Percentiles rank a stretch among this genome's conserved stretches.
These are phyloP conservation scores for Macaria liturata DNA, from an alignment of 2,888 invertebrate genomes.

Conservation along the genomic window DNA sequence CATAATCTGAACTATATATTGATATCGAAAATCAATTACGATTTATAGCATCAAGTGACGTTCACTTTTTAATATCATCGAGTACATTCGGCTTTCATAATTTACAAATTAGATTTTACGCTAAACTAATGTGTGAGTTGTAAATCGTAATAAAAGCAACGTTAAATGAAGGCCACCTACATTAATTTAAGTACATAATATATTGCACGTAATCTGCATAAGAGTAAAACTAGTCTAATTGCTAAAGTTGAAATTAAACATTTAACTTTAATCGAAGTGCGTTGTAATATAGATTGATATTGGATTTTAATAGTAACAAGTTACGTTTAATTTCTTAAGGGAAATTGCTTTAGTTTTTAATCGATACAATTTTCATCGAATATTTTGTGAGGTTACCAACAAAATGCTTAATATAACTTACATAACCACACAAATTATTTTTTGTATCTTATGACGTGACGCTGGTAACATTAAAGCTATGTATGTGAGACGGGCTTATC, in stretches of 20 bases:
- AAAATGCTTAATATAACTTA: too few relatives aligned
- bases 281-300: too few relatives aligned
- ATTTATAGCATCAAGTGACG: constrained; percentile 20
- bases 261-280: neutral
- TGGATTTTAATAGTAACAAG: too few relatives aligned
- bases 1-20: constrained; percentile 16
- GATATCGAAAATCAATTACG: constrained; percentile 14
- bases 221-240: constrained; percentile 11
- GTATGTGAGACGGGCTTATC: too few relatives aligned
- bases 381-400: too few relatives aligned
- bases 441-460: too few relatives aligned
- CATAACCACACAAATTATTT: too few relatives aligned
- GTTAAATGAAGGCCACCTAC: constrained; percentile 9
- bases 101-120: constrained; percentile 23
- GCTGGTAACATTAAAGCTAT: too few relatives aligned
- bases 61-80: constrained; percentile 26
- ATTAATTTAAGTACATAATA: constrained; percentile 8
- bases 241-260: neutral
- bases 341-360: too few relatives aligned
- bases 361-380: too few relatives aligned
- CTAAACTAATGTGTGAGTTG: constrained; percentile 12
- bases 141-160: constrained; percentile 18
- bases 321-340: neutral
- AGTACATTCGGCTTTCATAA: constrained; percentile 18
- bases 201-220: constrained; percentile 4